Evolutionary conservation across 2,113 vertebrate genomes (phyloP), one percentile per base, ranked within the genome.

Genomic region (Pseudolaguvia tuberculata): DNA sequence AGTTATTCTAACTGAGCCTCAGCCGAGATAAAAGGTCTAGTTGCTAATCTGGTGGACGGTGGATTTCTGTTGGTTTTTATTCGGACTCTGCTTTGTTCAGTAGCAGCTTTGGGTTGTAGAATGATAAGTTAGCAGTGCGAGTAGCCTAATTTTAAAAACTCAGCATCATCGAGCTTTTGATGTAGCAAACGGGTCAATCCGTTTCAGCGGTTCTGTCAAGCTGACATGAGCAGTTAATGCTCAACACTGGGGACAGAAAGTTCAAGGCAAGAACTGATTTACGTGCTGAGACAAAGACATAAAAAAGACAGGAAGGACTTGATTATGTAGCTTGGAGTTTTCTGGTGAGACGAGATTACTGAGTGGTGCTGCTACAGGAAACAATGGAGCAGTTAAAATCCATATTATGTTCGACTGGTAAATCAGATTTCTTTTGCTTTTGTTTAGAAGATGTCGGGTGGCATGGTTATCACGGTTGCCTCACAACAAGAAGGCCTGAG

Each of bases 111-210:
- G 14, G 27, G 3, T 27, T 14, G 45, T 13, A 51, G n/a, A 66
- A 31, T 31, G 10, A 48, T 67, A 27, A 25, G 52, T 39, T 20
- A 51, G 31, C 74, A 20, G 47, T 17, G 11, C 27, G 27, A 21
- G 45, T 13, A 51, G 53, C 27, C 27, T 27, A 31, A 31, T 48
- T 50, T 50, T 42, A 4, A 45, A 50, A 27, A 55, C 52, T 15
- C 29, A n/a, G 29, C 29, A 31, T 76, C 58, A 76, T 51, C 27
- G 69, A 61, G 66, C 65, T 20, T 70, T 76, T 52, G 74, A 70
- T 51, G 55, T 29, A 39, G 53, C 53, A 35, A 56, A 68, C 53
- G 68, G n/a, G n/a, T n/a, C n/a, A n/a, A n/a, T n/a, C n/a, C n/a
- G n/a, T n/a, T 53, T 51, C 45, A 39, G 72, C 61, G n/a, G 10